Evolutionary conservation across 2,888 invertebrate genomes (phyloP).

Genomic region (Lochmaea crataegi): DNA sequence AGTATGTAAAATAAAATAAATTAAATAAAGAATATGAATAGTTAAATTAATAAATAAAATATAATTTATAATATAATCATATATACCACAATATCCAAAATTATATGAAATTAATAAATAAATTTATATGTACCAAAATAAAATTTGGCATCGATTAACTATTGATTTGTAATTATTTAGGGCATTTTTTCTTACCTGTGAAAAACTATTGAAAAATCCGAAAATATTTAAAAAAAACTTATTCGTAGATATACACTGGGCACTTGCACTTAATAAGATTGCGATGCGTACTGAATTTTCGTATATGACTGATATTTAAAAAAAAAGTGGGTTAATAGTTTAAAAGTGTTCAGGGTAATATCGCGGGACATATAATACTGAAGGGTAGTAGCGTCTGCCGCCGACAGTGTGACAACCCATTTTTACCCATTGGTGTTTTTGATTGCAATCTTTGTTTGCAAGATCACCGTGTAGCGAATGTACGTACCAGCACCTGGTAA

Average conservation of each 20-base stretch:
- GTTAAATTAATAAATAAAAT: too few species aligned
- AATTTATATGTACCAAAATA: not conserved
- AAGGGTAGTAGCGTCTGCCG: constrained; percentile 39
- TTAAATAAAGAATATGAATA: too few species aligned
- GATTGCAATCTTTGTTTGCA: constrained; percentile 65
- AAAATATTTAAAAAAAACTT: not conserved
- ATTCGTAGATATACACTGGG: not conserved
- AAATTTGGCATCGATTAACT: not conserved
- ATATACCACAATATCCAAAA: not conserved
- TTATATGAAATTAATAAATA: not conserved
- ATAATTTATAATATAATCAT: too few species aligned
- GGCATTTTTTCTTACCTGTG: constrained; percentile 14
- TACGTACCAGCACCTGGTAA: constrained; percentile 60
- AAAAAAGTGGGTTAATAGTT: constrained; percentile 30
- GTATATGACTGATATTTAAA: not conserved
- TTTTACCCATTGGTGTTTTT: constrained; percentile 61
- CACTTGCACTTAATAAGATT: constrained; percentile 14
- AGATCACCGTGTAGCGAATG: constrained; percentile 63
- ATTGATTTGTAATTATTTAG: not conserved
- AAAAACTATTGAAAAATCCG: not conserved
- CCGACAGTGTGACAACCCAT: constrained; percentile 48
- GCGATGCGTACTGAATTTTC: not conserved
- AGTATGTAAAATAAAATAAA: too few species aligned
- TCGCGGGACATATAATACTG: constrained; percentile 38
- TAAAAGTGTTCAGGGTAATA: constrained; percentile 35